Conservation (phyloP, 2,797 vertebrate species). For the Erethizon dorsatum region DNA sequence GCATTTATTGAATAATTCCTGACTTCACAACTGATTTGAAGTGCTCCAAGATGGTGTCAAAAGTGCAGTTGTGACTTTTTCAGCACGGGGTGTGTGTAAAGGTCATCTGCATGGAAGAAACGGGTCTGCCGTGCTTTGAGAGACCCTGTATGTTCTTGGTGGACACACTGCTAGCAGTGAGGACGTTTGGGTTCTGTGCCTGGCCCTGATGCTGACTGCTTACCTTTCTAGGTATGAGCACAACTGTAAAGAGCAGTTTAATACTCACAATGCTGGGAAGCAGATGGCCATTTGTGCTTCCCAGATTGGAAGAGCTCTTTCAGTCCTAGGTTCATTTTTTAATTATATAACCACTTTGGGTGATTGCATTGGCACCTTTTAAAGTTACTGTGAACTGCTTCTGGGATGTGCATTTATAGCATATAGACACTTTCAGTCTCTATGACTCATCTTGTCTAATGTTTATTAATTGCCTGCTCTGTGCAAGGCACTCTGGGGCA, state of each 20-base stretch:
- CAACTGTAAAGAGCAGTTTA: conserved; percentile 53
- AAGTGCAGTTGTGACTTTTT: conserved; percentile 20
- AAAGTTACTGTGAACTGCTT: conserved; percentile 57
- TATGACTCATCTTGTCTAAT: conserved; percentile 10
- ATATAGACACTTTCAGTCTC: background rate
- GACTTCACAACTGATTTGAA: conserved; percentile 60
- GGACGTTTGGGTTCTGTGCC: background rate
- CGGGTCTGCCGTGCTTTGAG: background rate
- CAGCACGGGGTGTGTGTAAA: background rate
- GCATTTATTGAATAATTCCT: background rate
- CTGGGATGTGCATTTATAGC: background rate
- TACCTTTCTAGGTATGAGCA: conserved; percentile 32
- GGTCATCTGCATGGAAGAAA: background rate
- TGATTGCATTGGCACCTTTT: background rate
- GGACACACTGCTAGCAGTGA: background rate
- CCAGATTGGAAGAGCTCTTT: conserved; percentile 68
- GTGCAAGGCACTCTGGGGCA: background rate
- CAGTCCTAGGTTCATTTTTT: conserved; percentile 62
- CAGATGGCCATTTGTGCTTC: conserved; percentile 65
- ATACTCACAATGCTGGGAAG: conserved; percentile 56
- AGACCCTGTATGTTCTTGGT: background rate
- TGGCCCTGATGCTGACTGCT: conserved; percentile 27
- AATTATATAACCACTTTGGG: conserved; percentile 53
- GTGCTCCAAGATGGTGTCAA: background rate
- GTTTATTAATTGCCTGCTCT: conserved; percentile 8